These are phyloP conservation scores for Ganaspis sp. DNA, from an alignment of 1,140 invertebrate genomes.

Conservation along the genomic window DNA sequence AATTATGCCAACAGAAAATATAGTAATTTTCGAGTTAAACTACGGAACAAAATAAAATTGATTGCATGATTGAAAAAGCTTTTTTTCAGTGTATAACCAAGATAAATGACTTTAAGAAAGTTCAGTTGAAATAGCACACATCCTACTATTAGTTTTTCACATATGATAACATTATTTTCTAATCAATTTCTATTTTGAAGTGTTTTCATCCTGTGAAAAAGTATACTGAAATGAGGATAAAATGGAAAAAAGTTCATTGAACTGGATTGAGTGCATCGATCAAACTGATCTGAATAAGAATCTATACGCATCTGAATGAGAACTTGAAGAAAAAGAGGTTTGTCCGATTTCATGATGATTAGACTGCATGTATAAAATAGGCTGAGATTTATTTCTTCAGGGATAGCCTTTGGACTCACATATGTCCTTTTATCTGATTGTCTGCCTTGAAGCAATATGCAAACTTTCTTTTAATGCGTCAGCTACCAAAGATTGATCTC, in stretches of 20 bases:
- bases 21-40: too few relatives aligned
- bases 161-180: background rate
- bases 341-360: constrained; percentile 23
- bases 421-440: constrained; percentile 11
- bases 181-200: background rate
- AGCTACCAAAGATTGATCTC: background rate
- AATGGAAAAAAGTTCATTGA: constrained; percentile 11
- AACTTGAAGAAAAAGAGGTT: constrained; percentile 3
- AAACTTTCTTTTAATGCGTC: background rate
- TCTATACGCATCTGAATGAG: constrained; percentile 14
- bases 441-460: background rate
- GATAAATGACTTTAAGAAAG: background rate
- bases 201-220: too few relatives aligned
- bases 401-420: constrained; percentile 5
- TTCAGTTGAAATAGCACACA: background rate
- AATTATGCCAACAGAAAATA: too few relatives aligned
- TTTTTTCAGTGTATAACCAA: background rate
- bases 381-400: constrained; percentile 20
- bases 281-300: constrained; percentile 23
- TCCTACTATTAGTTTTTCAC: background rate
- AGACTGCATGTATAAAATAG: constrained; percentile 23
- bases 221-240: background rate
- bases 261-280: constrained; percentile 14
- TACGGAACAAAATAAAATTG: background rate
- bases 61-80: too few relatives aligned